These are phyloP conservation scores for Schlechtendalia chinensis DNA, from an alignment of 1,140 invertebrate genomes.

Conservation along the genomic window DNA sequence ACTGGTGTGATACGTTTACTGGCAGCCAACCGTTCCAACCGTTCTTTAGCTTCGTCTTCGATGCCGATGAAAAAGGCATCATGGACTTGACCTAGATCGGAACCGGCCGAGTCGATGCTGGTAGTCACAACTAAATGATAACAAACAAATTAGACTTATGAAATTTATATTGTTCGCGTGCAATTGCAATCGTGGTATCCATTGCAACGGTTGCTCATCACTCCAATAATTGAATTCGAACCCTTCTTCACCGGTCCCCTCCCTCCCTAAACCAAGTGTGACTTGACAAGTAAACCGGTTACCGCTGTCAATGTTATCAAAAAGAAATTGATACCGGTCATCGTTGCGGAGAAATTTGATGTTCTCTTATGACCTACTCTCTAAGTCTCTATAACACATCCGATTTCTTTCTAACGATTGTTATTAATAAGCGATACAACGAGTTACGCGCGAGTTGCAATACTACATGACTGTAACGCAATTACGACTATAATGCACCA, in stretches of 20 bases:
- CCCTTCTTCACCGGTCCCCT: background rate
- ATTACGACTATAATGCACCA: too few species aligned
- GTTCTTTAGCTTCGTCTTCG: conserved; percentile 86
- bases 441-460: background rate
- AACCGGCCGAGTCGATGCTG: conserved; percentile 82
- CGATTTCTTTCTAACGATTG: background rate
- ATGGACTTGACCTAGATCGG: conserved; percentile 72
- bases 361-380: conserved; percentile 25
- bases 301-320: too few species aligned
- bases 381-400: background rate
- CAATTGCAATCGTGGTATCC: background rate
- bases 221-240: conserved; percentile 14
- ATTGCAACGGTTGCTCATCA: background rate
- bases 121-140: conserved; percentile 56
- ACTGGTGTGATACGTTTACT: conserved; percentile 88
- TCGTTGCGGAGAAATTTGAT: conserved; percentile 29
- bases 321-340: conserved; percentile 38
- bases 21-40: conserved; percentile 83
- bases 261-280: too few species aligned
- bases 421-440: background rate
- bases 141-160: background rate
- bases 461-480: background rate
- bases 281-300: conserved; percentile 16
- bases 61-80: conserved; percentile 97
- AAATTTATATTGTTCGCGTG: background rate